These are phyloP conservation scores for Diplosoma virens DNA, from an alignment of 23 tunicate species.

Conservation along the genomic window DNA sequence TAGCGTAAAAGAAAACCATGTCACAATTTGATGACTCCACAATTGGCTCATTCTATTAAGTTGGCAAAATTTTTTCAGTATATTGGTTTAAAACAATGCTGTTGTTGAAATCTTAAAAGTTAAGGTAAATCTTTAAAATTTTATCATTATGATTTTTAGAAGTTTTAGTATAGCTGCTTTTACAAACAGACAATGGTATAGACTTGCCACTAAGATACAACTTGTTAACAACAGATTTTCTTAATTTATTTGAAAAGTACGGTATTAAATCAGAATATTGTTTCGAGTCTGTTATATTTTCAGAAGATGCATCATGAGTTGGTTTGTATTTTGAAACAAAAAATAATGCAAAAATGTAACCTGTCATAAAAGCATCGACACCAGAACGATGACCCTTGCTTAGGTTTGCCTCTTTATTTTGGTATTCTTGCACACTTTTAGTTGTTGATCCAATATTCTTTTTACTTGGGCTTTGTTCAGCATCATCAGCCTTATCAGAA, in stretches of 20 bases:
- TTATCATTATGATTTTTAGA: slow-evolving; percentile 62
- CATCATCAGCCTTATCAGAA: no score
- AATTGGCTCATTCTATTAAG: no score
- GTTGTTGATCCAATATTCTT: no score
- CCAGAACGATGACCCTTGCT: slow-evolving; percentile 63
- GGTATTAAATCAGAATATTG: slow-evolving; percentile 26
- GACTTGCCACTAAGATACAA: slow-evolving; percentile 60
- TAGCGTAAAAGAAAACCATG: no score
- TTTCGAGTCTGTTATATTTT: neutral
- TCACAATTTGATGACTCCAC: no score
- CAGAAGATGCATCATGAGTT: no score
- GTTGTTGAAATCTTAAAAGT: no score
- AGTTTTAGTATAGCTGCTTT: slow-evolving; percentile 56
- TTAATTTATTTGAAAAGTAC: slow-evolving; percentile 13
- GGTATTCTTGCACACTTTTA: no score
- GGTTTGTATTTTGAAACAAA: slow-evolving; percentile 20
- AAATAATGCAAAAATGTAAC: slow-evolving; percentile 64
- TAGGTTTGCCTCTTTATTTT: neutral
- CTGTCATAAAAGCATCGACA: slow-evolving; percentile 75
- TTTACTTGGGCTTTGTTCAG: no score
- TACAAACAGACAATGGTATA: slow-evolving; percentile 57
- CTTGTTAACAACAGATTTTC: slow-evolving; percentile 35
- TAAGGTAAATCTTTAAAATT: slow-evolving; percentile 46
- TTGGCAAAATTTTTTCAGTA: no score
- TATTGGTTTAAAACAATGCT: no score